Evolutionary conservation across 2,888 invertebrate genomes (phyloP), one percentile per base, ranked within the genome.

Genomic region (Leptinotarsa tumamoca): DNA sequence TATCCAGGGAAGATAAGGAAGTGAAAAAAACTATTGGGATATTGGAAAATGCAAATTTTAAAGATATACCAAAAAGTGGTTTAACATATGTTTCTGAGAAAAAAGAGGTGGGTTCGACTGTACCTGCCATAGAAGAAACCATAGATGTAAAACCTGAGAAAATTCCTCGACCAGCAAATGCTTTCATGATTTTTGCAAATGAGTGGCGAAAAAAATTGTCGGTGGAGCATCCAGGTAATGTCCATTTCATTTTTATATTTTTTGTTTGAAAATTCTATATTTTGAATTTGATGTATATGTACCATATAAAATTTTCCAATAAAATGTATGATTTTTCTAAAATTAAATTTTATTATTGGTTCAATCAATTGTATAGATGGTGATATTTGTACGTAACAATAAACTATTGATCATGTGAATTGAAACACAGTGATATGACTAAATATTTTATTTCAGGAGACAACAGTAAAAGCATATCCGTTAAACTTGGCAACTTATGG

Each of bases 171-270:
- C 90, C 90, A 10, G 89, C 89, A 1, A 90, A 90, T 83, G 90
- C 90, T 4, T 90, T 90, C 82, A 90, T 90, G 90, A 87, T 90
- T 71, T 90, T 90, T 83, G 89, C 90, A 2, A 89, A 89, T 79
- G 89, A 90, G 80, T 89, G 89, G 89, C 86, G 90, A 54, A 86
- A 87, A 72, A 89, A 88, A 82, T 80, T 90, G 67, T 88, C 89
- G 5, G 80, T 84, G 5, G 87, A 90, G 83, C 84, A 89, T 84
- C 89, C 89, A 73, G 82, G 88, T 87, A 58, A 15, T 23, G 23
- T 23, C 17, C 15, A 23, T 58, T 21, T 58, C 21, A 52, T 52
- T 52, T 52, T 5, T 0, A 17, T n/a, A 5, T 17, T 17, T 52
- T 52, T 52, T 52, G n/a, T 52, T 52, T 4, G 1, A 17, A 2